Evolutionary conservation across 2,797 vertebrate species (phyloP), one percentile per base, ranked within the genome.

Genomic region (Brachyalestes nurse): DNA sequence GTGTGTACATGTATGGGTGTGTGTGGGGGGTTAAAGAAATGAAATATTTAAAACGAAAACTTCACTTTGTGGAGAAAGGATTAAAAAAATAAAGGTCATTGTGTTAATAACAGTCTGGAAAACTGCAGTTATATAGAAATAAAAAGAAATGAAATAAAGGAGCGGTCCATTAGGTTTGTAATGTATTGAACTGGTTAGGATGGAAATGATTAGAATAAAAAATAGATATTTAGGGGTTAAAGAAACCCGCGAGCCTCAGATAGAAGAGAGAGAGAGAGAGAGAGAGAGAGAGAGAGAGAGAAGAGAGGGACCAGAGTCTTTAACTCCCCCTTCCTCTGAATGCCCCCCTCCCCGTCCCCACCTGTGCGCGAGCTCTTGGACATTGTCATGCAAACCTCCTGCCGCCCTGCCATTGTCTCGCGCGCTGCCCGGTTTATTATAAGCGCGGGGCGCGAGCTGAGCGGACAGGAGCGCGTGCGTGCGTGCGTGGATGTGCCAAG

Each of bases 311-410:
- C 17, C 40, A 72, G 77, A 55, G 70, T 55, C 16, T n/a, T 55
- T 55, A 55, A 19, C 13, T 17, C 60, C 60, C 13, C 25, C 60
- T 60, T 23, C 23, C 23, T 4, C 2, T 4, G 25, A 1, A 60
- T 21, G 21, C 58, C 58, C 58, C 58, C 58, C 12, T 12, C 58
- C 6, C 61, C 6, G 8, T 25, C n/a, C 23, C 62, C 28, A 49
- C 66, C 51, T 53, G 65, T n/a, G 73, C 67, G 38, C 57, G 53
- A 53, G 34, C 58, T 71, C 69, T 79, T 69, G 47, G 89, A 84
- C 88, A 95, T 96, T 96, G 95, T 96, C 94, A 96, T 96, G 95
- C 93, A 95, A 96, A 96, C 88, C 92, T 93, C 94, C 94, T 93
- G 91, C 93, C 95, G 94, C 94, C 94, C 93, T 88, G 92, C 92